These are phyloP conservation scores for Coenobita brevimanus DNA, from an alignment of 1,140 invertebrate genomes.

Conservation along the genomic window DNA sequence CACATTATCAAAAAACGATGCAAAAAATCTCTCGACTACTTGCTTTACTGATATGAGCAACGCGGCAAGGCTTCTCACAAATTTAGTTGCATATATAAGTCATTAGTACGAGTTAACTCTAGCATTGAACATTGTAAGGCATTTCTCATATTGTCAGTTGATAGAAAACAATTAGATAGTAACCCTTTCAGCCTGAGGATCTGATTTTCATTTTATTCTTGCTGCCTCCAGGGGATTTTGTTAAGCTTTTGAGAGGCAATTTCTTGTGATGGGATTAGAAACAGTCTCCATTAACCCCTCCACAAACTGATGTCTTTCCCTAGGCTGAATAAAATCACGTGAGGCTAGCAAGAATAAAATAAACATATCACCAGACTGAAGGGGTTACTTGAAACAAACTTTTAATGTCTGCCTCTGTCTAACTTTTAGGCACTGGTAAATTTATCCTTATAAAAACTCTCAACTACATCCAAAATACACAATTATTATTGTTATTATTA, in stretches of 20 bases:
- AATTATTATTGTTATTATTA: background rate
- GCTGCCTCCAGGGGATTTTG: too few species aligned
- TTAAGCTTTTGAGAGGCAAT: too few species aligned
- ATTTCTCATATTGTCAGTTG: slow-evolving; percentile 61
- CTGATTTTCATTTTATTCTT: too few species aligned
- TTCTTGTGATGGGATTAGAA: too few species aligned
- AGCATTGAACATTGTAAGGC: slow-evolving; percentile 57
- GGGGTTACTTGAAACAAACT: slow-evolving; percentile 41
- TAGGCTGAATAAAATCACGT: too few species aligned
- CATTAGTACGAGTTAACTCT: slow-evolving; percentile 42
- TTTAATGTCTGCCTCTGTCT: slow-evolving; percentile 48
- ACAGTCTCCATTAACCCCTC: too few species aligned
- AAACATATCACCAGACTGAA: too few species aligned
- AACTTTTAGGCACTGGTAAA: slow-evolving; percentile 50
- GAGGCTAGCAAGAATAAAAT: too few species aligned
- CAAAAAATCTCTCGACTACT: slow-evolving; percentile 51
- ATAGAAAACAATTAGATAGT: slow-evolving; percentile 40
- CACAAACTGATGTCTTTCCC: too few species aligned
- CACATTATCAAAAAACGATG: slow-evolving; percentile 44
- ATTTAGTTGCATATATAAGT: slow-evolving; percentile 60
- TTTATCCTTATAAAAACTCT: slow-evolving; percentile 38
- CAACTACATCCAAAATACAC: slow-evolving; percentile 52
- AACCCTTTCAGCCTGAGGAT: too few species aligned
- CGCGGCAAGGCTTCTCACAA: slow-evolving; percentile 62
- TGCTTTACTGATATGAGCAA: slow-evolving; percentile 64